Base-by-base conservation (phyloP, 2,888 invertebrate genomes). In the Drosophila atripex region DNA sequence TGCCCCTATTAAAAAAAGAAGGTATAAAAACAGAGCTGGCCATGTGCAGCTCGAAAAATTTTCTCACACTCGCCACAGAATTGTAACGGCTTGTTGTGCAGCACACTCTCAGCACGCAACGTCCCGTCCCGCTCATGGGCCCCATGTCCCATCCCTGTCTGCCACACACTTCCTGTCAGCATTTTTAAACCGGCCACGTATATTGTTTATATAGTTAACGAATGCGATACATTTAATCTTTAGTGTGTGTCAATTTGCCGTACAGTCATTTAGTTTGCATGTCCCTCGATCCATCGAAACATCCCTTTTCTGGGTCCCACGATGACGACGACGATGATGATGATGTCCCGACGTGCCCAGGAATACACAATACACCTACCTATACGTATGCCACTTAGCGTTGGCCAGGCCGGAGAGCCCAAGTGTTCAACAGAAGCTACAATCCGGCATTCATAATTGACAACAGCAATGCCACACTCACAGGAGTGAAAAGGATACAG, bases 31-130 rank as follows among this genome's bases (percentile, higher is more conserved):
- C 43, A 25, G 18, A 66, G 51, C 39, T 54, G 47, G 80, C 78
- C 91, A 90, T 91, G 90, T 91, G 90, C 90, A 90, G 86, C 75
- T 87, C 65, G 77, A 76, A 87, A 88, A 89, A 90, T 88, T 84
- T 90, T 90, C 91, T 90, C 91, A 90, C 91, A 90, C 90, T 91
- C 87, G 75, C 59, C 63, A 72, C 51, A 68, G 77, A 74, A 82
- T 74, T 85, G 79, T 87, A 88, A 88, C 88, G 83, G 87, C 88
- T 77, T 78, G 84, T 73, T 64, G 74, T 82, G 72, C 71, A 80
- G 76, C 78, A 80, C 86, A 84, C 87, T 85, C 88, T 84, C 82
- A 80, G 83, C 76, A 79, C 79, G 86, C 68, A 76, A 85, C 72
- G 71, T 58, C 60, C 82, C 54, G 47, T 65, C 47, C n/a, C n/a